Base-by-base conservation (phyloP, 2,888 invertebrate genomes). In the Syritta pipiens region DNA sequence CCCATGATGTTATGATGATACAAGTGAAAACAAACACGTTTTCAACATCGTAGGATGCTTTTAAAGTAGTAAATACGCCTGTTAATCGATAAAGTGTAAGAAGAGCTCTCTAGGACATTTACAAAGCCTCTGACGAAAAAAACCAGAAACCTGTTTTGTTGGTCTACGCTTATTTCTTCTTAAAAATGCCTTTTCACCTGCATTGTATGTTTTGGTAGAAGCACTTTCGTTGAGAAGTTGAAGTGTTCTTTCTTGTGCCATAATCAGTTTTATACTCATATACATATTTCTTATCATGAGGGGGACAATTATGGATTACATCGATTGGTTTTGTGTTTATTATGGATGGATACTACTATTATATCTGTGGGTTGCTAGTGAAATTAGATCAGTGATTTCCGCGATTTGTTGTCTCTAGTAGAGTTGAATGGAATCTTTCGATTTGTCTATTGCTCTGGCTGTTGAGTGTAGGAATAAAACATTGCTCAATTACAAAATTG, bases 381-480 rank as follows among this genome's bases (percentile, higher is more conserved):
- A 30, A 10, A 79, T 49, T 28, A 77, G 20, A 12, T 77, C 71
- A 28, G 48, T 77, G 28, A 44, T 62, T 48, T 75, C 68, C 1
- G 32, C 48, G 60, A 72, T 67, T 20, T 77, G 40, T 17, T 69
- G 60, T 75, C 40, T 81, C 77, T 4, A 44, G 9, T 1, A 81
- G 17, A 1, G 69, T 77, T 2, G 48, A 60, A 35, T 79, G 75
- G 7, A 72, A 81, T 10, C 57, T 42, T 30, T 81, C 65, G 5
- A 81, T 59, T 55, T 79, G 57, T 19, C 71, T 71, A 30, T 77
- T 79, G 17, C 59, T 57, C 4, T 37, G 51, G 32, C 69, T 81
- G 32, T 9, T 76, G 51, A 17, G 82, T 7, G 81, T 59, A 12
- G 82, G 74, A 5, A 57, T 37, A 17, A 49, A 57, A 40, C 53